Evolutionary conservation across 1,140 invertebrate genomes (phyloP), one percentile per base, ranked within the genome.

Genomic region (Orius insidiosus): DNA sequence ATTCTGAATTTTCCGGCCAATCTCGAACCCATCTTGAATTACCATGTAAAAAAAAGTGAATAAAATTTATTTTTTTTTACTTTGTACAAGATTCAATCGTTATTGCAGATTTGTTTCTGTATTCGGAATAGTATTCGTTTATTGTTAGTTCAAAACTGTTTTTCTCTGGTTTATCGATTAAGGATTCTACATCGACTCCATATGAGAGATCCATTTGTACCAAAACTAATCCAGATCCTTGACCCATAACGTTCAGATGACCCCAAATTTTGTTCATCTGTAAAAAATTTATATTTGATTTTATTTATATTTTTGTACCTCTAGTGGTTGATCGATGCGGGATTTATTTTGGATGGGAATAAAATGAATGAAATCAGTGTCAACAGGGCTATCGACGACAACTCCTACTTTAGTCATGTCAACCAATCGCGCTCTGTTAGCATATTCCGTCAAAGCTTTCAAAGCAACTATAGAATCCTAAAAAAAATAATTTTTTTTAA

Each of bases 401-500:
- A 75, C 53, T 35, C 59, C 56, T 56, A 76, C 64, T 33, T 71
- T 60, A 38, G 72, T 75, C 32, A 74, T 64, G 40, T 71, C 72
- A 14, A 72, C 55, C 16, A 75, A 61, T 19, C 71, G 58, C 11
- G 73, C 68, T 34, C 69, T 55, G 53, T 69, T 68, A 0, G 73
- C 68, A 56, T 68, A 75, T 49, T 70, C 65, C 3, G 64, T 69
- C 47, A 77, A 55, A 2, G 74, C 73, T 59, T 76, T 66, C 52
- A 74, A 60, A 4, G 72, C 72, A 10, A 70, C 58, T 41, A 72
- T 55, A 0, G 72, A 71, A 53, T 77, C 74, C 71, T 73, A 50
- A 36, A 36, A 36, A 33, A 33, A 33, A 7, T 6, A 6, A 6
- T 33, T n/a, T 33, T 6, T n/a, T 33, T 33, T 33, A 33, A n/a